phyloP scores from a whole-genome alignment of 2,113 vertebrate species.

The Sinocyclocheilus grahami region DNA sequence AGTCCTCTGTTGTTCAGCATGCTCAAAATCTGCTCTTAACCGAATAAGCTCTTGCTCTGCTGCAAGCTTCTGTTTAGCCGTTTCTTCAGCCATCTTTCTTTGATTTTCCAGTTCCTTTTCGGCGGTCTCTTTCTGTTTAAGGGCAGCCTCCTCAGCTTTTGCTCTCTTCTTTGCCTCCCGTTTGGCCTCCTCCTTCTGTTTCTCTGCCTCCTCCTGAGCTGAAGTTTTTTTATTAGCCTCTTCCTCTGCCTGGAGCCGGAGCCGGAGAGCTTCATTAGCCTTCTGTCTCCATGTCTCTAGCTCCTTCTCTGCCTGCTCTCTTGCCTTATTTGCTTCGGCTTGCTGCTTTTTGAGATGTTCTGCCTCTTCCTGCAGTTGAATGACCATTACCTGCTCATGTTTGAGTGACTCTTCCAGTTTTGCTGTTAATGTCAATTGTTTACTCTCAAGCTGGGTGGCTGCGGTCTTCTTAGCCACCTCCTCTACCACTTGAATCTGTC shows the following conservation, averaged over 20 bases:
- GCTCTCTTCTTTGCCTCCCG: slow-evolving; percentile 85
- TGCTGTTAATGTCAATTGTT: slow-evolving; percentile 78
- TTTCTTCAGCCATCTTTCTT: slow-evolving; percentile 84
- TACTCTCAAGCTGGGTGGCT: slow-evolving; percentile 82
- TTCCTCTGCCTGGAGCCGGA: slow-evolving; percentile 91
- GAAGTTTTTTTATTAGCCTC: slow-evolving; percentile 89
- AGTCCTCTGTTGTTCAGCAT: slow-evolving; percentile 87
- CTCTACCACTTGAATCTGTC: slow-evolving; percentile 87
- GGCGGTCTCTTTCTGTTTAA: slow-evolving; percentile 88
- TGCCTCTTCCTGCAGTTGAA: slow-evolving; percentile 89
- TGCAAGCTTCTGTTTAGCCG: slow-evolving; percentile 85
- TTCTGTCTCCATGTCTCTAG: slow-evolving; percentile 94
- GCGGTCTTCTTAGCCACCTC: slow-evolving; percentile 86
- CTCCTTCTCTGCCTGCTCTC: slow-evolving; percentile 87
- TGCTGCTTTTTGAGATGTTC: slow-evolving; percentile 84
- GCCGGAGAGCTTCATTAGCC: slow-evolving; percentile 90
- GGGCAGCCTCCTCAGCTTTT: slow-evolving; percentile 87
- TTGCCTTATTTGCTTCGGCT: slow-evolving; percentile 82
- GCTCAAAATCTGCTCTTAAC: slow-evolving; percentile 88
- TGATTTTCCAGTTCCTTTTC: slow-evolving; percentile 93
- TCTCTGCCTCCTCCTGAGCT: slow-evolving; percentile 92
- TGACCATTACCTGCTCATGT: slow-evolving; percentile 85
- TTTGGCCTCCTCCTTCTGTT: slow-evolving; percentile 91
- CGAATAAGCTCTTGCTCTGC: slow-evolving; percentile 94
- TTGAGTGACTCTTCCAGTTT: slow-evolving; percentile 87